Conservation (phyloP, 2,797 vertebrate species). For the Malacoctenus gilli region DNA sequence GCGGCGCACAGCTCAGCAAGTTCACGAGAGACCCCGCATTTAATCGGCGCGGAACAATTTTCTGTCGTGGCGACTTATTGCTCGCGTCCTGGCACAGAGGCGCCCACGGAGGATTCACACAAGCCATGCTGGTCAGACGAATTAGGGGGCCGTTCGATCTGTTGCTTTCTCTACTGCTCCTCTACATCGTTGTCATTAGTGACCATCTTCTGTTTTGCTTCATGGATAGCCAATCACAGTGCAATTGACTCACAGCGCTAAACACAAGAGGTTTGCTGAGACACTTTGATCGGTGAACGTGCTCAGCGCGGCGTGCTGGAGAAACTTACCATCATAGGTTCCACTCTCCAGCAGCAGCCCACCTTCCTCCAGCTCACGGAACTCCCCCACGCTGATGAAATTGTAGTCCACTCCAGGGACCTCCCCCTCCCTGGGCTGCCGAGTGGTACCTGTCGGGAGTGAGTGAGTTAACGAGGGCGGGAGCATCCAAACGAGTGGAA, state of each 20-base stretch:
- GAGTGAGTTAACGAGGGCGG: constrained; percentile 42
- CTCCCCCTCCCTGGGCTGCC: constrained; percentile 95
- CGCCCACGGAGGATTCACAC: no score
- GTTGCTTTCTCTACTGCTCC: neutral
- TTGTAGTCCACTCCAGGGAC: constrained; percentile 99
- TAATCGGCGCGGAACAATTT: constrained; percentile 3
- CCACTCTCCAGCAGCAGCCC: constrained; percentile 97
- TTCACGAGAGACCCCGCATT: constrained; percentile 26
- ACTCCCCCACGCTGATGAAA: constrained; percentile 97
- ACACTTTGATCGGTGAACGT: no score
- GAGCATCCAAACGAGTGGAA: constrained; percentile 23
- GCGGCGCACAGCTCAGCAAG: constrained; percentile 46
- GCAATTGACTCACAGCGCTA: no score
- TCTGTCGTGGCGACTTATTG: neutral
- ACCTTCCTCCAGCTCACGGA: constrained; percentile 94
- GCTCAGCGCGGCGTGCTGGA: no score
- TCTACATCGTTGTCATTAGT: no score
- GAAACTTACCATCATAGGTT: constrained; percentile 91
- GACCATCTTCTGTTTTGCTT: no score
- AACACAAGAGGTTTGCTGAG: no score
- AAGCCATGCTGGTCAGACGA: constrained; percentile 1
- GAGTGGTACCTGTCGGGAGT: constrained; percentile 89
- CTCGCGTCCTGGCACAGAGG: neutral
- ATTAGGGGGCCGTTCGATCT: no score
- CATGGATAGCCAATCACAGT: no score